phyloP scores from a whole-genome alignment of 2,888 invertebrate species.

The Standfussiana lucernea region DNA sequence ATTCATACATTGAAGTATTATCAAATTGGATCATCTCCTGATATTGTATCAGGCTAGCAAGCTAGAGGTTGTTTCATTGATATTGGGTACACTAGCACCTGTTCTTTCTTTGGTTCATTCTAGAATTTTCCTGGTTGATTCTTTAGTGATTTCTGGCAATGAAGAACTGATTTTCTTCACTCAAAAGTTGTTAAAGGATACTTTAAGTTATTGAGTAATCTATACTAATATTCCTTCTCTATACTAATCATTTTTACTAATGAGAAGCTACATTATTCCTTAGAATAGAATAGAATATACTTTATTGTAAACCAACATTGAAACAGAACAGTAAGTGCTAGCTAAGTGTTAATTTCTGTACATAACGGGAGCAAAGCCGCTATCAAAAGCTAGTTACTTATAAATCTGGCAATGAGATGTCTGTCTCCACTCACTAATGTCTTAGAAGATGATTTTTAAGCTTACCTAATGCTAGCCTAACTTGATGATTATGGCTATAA shows the following conservation, averaged over 20 bases:
- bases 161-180: too few relatives aligned
- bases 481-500: not conserved
- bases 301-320: too few relatives aligned
- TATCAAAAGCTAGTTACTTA: too few relatives aligned
- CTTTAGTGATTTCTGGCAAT: not conserved
- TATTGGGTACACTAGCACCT: not conserved
- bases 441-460: too few relatives aligned
- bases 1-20: conserved; percentile 22
- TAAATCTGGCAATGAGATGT: not conserved
- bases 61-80: conserved; percentile 29
- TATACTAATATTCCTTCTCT: too few relatives aligned
- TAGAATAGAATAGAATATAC: too few relatives aligned
- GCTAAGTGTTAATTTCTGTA: too few relatives aligned
- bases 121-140: conserved; percentile 28
- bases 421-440: not conserved
- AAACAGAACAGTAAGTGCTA: too few relatives aligned
- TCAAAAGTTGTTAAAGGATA: not conserved
- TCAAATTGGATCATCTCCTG: conserved; percentile 53
- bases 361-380: too few relatives aligned
- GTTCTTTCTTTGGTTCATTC: not conserved
- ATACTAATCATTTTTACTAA: too few relatives aligned
- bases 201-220: not conserved
- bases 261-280: too few relatives aligned
- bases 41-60: conserved; percentile 9
- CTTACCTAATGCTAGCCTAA: not conserved